These are phyloP conservation scores for Anticlea derivata DNA, from an alignment of 2,888 invertebrate genomes.

Conservation along the genomic window DNA sequence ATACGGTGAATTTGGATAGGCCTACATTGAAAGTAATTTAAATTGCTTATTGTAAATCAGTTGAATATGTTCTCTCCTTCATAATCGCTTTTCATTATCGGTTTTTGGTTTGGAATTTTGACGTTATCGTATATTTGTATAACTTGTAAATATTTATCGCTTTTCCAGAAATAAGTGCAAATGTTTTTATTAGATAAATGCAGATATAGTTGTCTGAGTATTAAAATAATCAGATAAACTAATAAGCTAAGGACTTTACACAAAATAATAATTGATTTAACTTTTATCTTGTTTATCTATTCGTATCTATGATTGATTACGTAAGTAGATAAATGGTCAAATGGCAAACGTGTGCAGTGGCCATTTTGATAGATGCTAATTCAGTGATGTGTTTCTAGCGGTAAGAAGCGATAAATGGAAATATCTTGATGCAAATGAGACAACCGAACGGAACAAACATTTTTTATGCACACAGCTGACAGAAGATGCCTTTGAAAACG, in stretches of 20 bases:
- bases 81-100: not conserved
- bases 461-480: not conserved
- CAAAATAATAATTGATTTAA: not conserved
- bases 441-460: not conserved
- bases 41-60: no score
- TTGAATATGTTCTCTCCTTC: no score
- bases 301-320: not conserved
- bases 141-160: not conserved
- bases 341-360: no score
- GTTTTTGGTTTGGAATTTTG: not conserved
- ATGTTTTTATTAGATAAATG: not conserved
- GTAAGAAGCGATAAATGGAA: not conserved
- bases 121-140: not conserved
- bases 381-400: not conserved
- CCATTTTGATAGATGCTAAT: no score
- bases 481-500: not conserved
- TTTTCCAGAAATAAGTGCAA: not conserved
- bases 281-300: not conserved
- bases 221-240: slow-evolving; percentile 1
- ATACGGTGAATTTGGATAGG: no score
- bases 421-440: slow-evolving; percentile 5
- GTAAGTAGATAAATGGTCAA: no score
- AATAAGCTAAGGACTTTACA: not conserved
- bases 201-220: not conserved
- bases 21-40: no score